Conservation (phyloP, 2,797 vertebrate species). For the Takifugu rubripes region DNA sequence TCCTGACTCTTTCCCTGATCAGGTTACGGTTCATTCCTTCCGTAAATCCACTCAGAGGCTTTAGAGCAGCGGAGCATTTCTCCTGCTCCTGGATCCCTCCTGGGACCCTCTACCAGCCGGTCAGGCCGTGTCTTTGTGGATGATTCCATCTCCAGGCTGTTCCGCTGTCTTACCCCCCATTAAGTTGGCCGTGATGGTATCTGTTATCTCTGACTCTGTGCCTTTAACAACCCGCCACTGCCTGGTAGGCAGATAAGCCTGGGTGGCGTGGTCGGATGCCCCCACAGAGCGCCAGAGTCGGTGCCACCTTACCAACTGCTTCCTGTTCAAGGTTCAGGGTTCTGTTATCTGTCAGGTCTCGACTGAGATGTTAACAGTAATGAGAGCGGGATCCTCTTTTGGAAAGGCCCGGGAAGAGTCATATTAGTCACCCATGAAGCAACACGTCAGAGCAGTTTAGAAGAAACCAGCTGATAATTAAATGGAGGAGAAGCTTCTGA, state of each 20-base stretch:
- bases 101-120: constrained; percentile 3
- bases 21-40: constrained; percentile 42
- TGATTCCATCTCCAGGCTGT: constrained; percentile 6
- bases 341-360: constrained; percentile 26
- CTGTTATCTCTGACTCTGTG: constrained; percentile 14
- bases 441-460: constrained; percentile 18
- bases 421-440: constrained; percentile 17
- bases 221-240: constrained; percentile 12
- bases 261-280: constrained; percentile 25
- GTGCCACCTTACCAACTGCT: constrained; percentile 11
- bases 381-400: not conserved
- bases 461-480: constrained; percentile 10
- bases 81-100: not conserved
- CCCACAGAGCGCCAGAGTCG: constrained; percentile 23
- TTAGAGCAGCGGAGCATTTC: constrained; percentile 4
- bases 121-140: not conserved
- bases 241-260: constrained; percentile 8
- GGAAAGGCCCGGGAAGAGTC: constrained; percentile 3
- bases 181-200: constrained; percentile 20
- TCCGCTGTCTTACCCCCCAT: constrained; percentile 18
- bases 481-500: constrained; percentile 8
- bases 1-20: constrained; percentile 12
- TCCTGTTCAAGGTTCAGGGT: not conserved
- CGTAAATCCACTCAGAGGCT: constrained; percentile 14
- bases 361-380: constrained; percentile 4